These are phyloP conservation scores for Thyatira batis DNA, from an alignment of 2,888 invertebrate species.

Conservation along the genomic window DNA sequence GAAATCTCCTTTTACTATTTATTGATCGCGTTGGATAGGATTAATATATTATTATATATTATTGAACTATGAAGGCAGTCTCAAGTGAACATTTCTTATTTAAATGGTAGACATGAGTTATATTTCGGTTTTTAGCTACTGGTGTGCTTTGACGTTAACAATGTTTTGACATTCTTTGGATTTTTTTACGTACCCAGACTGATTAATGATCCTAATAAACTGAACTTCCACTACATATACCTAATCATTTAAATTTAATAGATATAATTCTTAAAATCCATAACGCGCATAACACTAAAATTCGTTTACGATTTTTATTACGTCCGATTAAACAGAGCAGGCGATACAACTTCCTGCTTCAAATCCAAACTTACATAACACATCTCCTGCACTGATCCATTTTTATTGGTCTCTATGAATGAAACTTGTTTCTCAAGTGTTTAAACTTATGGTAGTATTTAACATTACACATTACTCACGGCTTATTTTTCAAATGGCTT, in stretches of 20 bases:
- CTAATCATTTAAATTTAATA: background rate
- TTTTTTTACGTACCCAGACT: too few species aligned
- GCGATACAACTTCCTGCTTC: background rate
- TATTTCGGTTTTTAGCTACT: too few species aligned
- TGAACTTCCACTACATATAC: background rate
- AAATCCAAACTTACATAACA: background rate
- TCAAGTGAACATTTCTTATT: too few species aligned
- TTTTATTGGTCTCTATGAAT: slow-evolving; percentile 30
- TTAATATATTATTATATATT: too few species aligned
- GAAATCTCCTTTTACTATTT: too few species aligned
- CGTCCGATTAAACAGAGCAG: background rate
- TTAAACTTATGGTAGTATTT: slow-evolving; percentile 16
- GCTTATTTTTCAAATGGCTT: slow-evolving; percentile 25
- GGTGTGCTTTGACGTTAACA: too few species aligned
- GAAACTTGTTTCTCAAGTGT: slow-evolving; percentile 29
- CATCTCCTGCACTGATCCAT: slow-evolving; percentile 13
- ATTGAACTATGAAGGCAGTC: too few species aligned
- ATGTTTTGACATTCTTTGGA: too few species aligned
- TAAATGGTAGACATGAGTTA: too few species aligned
- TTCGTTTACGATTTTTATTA: background rate
- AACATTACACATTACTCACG: slow-evolving; percentile 16
- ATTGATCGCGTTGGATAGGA: too few species aligned
- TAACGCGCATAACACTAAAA: background rate
- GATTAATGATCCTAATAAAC: too few species aligned
- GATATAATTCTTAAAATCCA: background rate